Conservation (phyloP, 2,113 vertebrate genomes). For the Cettia cetti region DNA sequence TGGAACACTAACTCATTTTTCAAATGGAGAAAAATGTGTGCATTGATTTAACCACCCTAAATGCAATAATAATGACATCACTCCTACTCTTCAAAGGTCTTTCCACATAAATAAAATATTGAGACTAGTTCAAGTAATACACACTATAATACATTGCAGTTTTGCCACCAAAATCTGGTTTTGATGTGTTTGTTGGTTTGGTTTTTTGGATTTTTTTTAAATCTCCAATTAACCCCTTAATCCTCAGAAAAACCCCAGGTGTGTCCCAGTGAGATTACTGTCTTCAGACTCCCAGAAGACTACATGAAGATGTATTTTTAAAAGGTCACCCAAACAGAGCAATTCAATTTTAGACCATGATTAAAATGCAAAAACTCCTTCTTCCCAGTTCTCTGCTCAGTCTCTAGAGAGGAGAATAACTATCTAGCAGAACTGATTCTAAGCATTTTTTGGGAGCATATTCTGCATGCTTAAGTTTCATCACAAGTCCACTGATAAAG, state of each 20-base stretch:
- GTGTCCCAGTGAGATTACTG: not conserved
- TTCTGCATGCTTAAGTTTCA: not conserved
- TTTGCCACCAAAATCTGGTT: not conserved
- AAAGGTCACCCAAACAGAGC: slow-evolving; percentile 11
- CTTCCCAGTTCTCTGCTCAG: not conserved
- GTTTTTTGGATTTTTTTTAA: not conserved
- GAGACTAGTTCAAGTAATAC: not conserved
- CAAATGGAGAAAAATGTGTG: not conserved
- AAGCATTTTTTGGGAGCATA: not conserved
- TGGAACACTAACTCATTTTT: not conserved
- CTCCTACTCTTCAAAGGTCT: not conserved
- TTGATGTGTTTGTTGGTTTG: not conserved
- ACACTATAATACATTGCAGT: not conserved
- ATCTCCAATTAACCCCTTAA: not conserved
- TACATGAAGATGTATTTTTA: not conserved
- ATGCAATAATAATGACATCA: not conserved
- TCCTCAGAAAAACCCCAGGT: not conserved
- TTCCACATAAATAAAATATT: not conserved
- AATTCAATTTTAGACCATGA: not conserved
- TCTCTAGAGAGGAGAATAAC: not conserved
- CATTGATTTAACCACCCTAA: not conserved
- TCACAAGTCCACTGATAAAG: not conserved
- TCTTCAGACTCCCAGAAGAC: not conserved
- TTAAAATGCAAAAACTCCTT: slow-evolving; percentile 3
- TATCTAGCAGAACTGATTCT: not conserved